A percentile compares a stretch with the other conserved stretches of the same genome.
Conservation (phyloP, 2,888 invertebrate species). For the Mythimna ferrago region DNA sequence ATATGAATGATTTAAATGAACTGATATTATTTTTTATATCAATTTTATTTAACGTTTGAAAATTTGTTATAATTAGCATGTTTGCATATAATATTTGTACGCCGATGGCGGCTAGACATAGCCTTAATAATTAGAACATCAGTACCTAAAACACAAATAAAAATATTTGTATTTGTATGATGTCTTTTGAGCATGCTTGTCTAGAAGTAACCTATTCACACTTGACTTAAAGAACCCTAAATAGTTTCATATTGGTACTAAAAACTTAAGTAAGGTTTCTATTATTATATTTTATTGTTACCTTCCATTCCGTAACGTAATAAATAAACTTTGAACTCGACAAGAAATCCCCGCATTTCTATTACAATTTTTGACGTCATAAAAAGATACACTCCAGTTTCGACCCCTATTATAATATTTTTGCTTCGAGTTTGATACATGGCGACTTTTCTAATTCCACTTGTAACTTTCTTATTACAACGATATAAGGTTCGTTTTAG, state of each 20-base stretch:
- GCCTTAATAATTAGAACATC: too few relatives aligned
- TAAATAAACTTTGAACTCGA: conserved; percentile 53
- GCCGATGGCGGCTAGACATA: too few relatives aligned
- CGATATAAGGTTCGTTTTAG: conserved; percentile 42
- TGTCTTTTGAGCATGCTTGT: too few relatives aligned
- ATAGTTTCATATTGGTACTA: neutral
- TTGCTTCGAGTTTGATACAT: conserved; percentile 63
- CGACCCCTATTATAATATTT: conserved; percentile 66
- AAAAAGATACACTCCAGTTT: conserved; percentile 64
- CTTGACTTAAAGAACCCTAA: neutral
- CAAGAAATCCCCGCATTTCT: conserved; percentile 58
- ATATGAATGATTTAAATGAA: too few relatives aligned
- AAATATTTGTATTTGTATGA: too few relatives aligned
- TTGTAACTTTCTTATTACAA: conserved; percentile 17
- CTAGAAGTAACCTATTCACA: too few relatives aligned
- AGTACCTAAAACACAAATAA: too few relatives aligned
- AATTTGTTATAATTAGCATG: too few relatives aligned
- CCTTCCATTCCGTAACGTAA: conserved; percentile 23
- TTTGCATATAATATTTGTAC: too few relatives aligned
- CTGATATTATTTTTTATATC: too few relatives aligned
- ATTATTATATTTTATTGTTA: neutral
- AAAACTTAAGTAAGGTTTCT: neutral
- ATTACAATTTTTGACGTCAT: conserved; percentile 64
- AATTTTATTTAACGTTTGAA: too few relatives aligned
- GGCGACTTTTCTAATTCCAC: conserved; percentile 30